A percentile compares a stretch with the other conserved stretches of the same genome.
phyloP scores from a whole-genome alignment of 2,113 vertebrate genomes.

The Erpornis zantholeuca region DNA sequence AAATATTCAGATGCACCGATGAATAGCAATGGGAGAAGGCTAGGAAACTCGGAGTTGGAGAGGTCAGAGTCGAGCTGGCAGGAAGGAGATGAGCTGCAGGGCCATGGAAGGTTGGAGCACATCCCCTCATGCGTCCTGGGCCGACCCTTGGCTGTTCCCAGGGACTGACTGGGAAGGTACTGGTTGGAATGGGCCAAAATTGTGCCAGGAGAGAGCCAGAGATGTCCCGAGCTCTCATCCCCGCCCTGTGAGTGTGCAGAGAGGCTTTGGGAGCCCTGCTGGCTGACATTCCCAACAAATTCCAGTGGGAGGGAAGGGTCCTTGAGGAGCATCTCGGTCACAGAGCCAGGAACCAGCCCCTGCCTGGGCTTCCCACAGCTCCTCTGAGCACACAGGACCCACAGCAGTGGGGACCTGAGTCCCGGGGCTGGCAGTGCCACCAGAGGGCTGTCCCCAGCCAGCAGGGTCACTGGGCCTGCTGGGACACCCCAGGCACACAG shows the following conservation, averaged over 20 bases:
- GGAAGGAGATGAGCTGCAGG: not conserved
- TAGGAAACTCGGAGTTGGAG: not conserved
- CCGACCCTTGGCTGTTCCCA: not conserved
- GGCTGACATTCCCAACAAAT: not conserved
- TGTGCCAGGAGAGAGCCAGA: not conserved
- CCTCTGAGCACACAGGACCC: not conserved
- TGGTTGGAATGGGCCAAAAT: not conserved
- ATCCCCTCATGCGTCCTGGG: not conserved
- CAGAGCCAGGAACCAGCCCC: not conserved
- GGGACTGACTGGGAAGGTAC: too few species aligned
- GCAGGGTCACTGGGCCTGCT: accelerated
- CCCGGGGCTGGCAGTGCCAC: not conserved
- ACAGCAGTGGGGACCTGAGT: accelerated
- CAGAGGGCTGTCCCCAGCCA: not conserved
- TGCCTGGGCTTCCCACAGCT: not conserved
- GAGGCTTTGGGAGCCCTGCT: not conserved
- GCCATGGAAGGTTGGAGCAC: accelerated
- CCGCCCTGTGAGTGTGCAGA: accelerated
- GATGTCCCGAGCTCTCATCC: not conserved
- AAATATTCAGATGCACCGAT: not conserved
- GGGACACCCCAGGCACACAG: accelerated
- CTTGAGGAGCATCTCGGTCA: not conserved
- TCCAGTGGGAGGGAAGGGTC: not conserved
- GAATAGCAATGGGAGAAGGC: slow-evolving; percentile 22
- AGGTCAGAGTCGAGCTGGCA: not conserved